A percentile compares a stretch with the other conserved stretches of the same genome.
Conservation (phyloP, 2,113 vertebrate species). For the Ictalurus punctatus region DNA sequence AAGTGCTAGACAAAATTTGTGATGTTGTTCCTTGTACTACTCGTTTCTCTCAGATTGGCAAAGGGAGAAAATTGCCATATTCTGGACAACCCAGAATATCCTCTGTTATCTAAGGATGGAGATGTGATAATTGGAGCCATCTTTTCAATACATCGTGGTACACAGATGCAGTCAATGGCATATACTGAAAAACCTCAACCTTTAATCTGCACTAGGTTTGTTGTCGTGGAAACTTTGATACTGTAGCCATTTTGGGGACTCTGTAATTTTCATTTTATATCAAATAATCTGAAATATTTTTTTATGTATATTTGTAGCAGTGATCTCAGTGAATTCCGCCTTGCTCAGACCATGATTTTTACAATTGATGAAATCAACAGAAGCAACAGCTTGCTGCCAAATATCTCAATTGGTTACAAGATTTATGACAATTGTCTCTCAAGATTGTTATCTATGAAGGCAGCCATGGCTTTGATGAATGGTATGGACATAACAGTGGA, state of each 20-base stretch:
- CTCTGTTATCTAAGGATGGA: slow-evolving; percentile 67
- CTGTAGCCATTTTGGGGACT: not conserved
- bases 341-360: slow-evolving; percentile 72
- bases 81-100: slow-evolving; percentile 62
- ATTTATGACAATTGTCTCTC: slow-evolving; percentile 73
- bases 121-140: slow-evolving; percentile 70
- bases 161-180: slow-evolving; percentile 56
- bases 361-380: not conserved
- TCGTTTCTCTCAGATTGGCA: not conserved
- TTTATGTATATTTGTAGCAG: not conserved
- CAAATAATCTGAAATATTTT: not conserved
- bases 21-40: slow-evolving; percentile 20
- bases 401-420: not conserved
- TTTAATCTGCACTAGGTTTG: slow-evolving; percentile 69
- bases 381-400: not conserved
- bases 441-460: slow-evolving; percentile 68
- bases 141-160: slow-evolving; percentile 71
- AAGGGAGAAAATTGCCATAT: slow-evolving; percentile 59
- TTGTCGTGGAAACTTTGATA: not conserved
- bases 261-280: not conserved
- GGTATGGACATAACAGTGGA: slow-evolving; percentile 50
- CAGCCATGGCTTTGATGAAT: slow-evolving; percentile 72
- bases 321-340: not conserved
- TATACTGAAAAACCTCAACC: slow-evolving; percentile 65
- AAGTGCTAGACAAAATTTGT: not conserved